Evolutionary conservation across 2,888 invertebrate species (phyloP).

Genomic region (Cerceris rybyensis): DNA sequence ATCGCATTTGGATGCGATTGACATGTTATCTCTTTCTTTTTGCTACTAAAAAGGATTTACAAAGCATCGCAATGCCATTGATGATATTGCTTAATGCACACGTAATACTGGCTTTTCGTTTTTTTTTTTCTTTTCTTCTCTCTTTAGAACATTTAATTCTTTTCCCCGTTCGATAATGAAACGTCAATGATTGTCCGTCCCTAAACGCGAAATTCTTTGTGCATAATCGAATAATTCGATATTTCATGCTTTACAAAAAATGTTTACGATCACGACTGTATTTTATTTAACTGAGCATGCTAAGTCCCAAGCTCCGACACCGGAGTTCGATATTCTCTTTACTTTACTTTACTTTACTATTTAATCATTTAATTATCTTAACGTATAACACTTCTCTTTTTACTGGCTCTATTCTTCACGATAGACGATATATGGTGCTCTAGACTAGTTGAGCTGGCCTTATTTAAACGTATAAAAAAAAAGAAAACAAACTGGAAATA

Average conservation of each 20-base stretch:
- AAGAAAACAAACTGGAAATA: constrained; percentile 66
- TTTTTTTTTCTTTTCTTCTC: constrained; percentile 40
- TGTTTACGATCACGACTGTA: constrained; percentile 77
- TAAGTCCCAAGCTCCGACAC: constrained; percentile 82
- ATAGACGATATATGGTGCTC: constrained; percentile 76
- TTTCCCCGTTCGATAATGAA: constrained; percentile 65
- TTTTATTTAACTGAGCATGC: constrained; percentile 81
- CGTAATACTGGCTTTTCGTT: constrained; percentile 76
- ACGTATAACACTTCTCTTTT: constrained; percentile 61
- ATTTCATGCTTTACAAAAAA: constrained; percentile 59
- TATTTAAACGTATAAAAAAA: constrained; percentile 62
- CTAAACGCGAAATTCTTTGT: constrained; percentile 82
- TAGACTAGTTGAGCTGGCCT: constrained; percentile 82
- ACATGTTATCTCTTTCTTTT: constrained; percentile 39
- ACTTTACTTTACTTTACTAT: constrained; percentile 58
- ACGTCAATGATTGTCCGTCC: constrained; percentile 80
- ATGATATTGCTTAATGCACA: constrained; percentile 63
- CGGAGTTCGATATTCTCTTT: constrained; percentile 76
- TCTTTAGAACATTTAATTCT: constrained; percentile 61
- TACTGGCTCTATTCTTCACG: constrained; percentile 79
- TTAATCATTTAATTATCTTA: constrained; percentile 59
- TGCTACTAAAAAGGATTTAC: constrained; percentile 33
- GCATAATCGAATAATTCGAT: constrained; percentile 66
- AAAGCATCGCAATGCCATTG: constrained; percentile 44
- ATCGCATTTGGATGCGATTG: constrained; percentile 33